Evolutionary conservation across 2,797 vertebrate genomes (phyloP), one percentile per base, ranked within the genome.

Genomic region (Siniperca undulata): DNA sequence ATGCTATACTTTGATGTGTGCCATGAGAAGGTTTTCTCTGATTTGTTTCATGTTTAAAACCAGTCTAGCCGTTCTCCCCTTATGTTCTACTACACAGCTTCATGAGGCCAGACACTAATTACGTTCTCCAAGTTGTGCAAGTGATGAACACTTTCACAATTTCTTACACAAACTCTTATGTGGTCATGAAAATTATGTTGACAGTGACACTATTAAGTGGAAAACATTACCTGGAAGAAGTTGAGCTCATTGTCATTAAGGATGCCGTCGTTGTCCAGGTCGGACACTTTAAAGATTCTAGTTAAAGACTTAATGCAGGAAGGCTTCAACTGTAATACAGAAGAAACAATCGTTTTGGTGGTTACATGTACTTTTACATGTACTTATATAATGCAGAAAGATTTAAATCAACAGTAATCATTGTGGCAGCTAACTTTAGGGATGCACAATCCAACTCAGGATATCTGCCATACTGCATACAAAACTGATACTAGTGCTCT

Each of bases 171-270:
- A 69, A 36, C 34, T 30, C 22, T 7, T 0, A 6, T 16, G 8
- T 0, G 16, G 4, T 3, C n/a, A 52, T 24, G 13, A 0, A 61
- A 34, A 34, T 2, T 0, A 58, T 1, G 2, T 12, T 10, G 50
- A 59, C 16, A 27, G 20, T 9, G 3, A 40, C 36, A 55, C 0
- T 22, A 3, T 13, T 2, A 0, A 50, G 12, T 9, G 8, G 64
- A 16, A 81, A 65, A 53, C 5, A 5, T 86, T 88, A 99, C 98
- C 97, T 99, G 99, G 92, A 99, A 99, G 92, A 99, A 99, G 93
- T 99, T 99, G 77, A 99, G 98, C 86, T 99, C 99, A 14, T 97
- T 97, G 95, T 99, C 99, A 5, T 98, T 99, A 36, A 99, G 97
- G 80, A 98, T 96, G 27, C 98, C 98, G 44, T 99, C 99, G 10